Evolutionary conservation across 2,888 invertebrate genomes (phyloP), one percentile per base, ranked within the genome.

Genomic region (Trimorus sp.): DNA sequence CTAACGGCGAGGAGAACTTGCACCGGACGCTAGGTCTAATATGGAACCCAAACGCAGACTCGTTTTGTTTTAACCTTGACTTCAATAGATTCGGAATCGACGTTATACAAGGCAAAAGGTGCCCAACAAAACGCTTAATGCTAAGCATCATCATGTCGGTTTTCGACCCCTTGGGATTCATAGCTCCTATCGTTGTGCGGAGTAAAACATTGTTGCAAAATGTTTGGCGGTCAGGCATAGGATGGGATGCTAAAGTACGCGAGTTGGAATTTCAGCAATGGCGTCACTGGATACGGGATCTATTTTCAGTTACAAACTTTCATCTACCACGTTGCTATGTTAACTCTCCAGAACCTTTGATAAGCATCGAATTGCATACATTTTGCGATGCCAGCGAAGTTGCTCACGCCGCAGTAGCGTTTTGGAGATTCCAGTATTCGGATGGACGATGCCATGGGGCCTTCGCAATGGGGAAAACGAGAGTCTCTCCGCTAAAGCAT

Each of bases 331-430:
- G 54, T 54, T 54, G 54, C 26, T 54, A 54, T 5, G 6, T 58
- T 5, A 4, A 1, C 14, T 7, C 3, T 8, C 8, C 40, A 8
- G 40, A 7, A 0, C 4, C 5, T 7, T 38, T 1, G 6, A 14
- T 79, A 5, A 26, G 26, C 26, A 7, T 36, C 9, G 62, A 73
- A 48, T 26, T 73, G n/a, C 62, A 73, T n/a, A n/a, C 42, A 0
- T 74, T 74, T 38, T 16, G 36, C 11, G 73, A 74, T 14, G 56
- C 63, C 9, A 56, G 63, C 40, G 63, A 45, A 26, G 45, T 14
- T n/a, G 65, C 63, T 1, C 56, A 56, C 15, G 63, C 73, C 0
- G 63, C 65, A 1, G 65, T 65, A 7, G 54, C 54, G 1, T 74
- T 63, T 56, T 56, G 26, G 58, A 38, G 63, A 45, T 53, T 16